Evolutionary conservation across 2,888 invertebrate genomes (phyloP), one percentile per base, ranked within the genome.

Genomic region (Eubasilissa splendida): DNA sequence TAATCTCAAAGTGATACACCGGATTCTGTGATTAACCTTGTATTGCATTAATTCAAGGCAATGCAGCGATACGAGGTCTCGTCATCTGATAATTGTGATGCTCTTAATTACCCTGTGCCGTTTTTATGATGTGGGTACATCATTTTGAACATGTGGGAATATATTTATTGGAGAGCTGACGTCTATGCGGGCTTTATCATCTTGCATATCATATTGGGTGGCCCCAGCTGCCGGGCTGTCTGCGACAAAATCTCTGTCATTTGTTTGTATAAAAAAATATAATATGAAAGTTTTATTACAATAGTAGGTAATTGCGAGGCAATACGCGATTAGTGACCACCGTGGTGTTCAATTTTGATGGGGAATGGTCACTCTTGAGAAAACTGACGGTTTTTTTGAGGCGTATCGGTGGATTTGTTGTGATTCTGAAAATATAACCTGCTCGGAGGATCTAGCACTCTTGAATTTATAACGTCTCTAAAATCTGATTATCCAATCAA

Each of bases 101-200:
- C 56, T 73, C 31, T 73, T 73, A 73, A 73, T 73, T 73, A 73
- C 71, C 71, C 71, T 33, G 56, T 9, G 65, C 65, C 58, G 71
- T 73, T 73, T 73, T 73, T 8, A 73, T 56, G 71, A 73, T 73
- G 71, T 33, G 71, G 71, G 71, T 56, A 31, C 33, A 58, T 58
- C 22, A 73, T 73, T 56, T 54, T 54, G 71, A 73, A 4, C 22
- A 70, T 22, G 53, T 14, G 54, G 56, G 71, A 33, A 33, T 56
- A 42, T 22, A 22, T n/a, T 58, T 2, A 11, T 58, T n/a, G 12
- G 11, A 58, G 33, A 22, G 65, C 42, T 56, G 71, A 56, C 56
- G 71, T 56, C 56, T 56, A 73, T 73, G 58, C 58, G 71, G 71
- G 71, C 33, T 71, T 71, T 54, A 71, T 71, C 22, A 12, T 9